Evolutionary conservation across 1,140 invertebrate species (phyloP).

Genomic region (Dendrolimus punctatus): DNA sequence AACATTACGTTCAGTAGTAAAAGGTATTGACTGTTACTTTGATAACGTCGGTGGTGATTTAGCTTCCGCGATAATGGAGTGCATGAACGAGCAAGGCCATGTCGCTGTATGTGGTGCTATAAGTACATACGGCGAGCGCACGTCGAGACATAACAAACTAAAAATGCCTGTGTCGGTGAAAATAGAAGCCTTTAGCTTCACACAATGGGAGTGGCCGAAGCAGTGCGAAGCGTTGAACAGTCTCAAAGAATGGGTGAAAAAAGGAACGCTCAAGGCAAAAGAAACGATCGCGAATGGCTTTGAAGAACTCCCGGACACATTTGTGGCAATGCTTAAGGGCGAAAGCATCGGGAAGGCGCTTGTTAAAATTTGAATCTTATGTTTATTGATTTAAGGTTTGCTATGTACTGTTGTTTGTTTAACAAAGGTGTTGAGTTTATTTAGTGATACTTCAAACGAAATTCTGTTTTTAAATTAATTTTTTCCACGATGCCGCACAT

Average conservation of each 20-base stretch:
- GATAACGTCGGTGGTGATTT: constrained; percentile 75
- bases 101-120: constrained; percentile 75
- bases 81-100: constrained; percentile 73
- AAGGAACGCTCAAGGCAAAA: constrained; percentile 68
- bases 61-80: constrained; percentile 63
- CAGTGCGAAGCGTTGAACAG: constrained; percentile 39
- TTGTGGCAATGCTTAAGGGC: constrained; percentile 70
- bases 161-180: constrained; percentile 40
- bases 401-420: too few species aligned
- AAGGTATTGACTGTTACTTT: constrained; percentile 76
- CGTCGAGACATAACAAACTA: constrained; percentile 26
- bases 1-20: constrained; percentile 66
- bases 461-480: too few species aligned
- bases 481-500: too few species aligned
- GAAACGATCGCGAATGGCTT: constrained; percentile 73
- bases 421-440: too few species aligned
- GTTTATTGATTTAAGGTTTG: constrained; percentile 3
- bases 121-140: constrained; percentile 36
- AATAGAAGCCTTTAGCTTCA: constrained; percentile 44
- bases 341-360: constrained; percentile 73
- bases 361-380: constrained; percentile 57
- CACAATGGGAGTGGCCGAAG: constrained; percentile 66
- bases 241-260: constrained; percentile 58
- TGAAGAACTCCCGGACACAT: constrained; percentile 71
- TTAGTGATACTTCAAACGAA: too few species aligned